Evolutionary conservation across 2,113 vertebrate genomes (phyloP).

Genomic region (Semicossyphus pulcher): DNA sequence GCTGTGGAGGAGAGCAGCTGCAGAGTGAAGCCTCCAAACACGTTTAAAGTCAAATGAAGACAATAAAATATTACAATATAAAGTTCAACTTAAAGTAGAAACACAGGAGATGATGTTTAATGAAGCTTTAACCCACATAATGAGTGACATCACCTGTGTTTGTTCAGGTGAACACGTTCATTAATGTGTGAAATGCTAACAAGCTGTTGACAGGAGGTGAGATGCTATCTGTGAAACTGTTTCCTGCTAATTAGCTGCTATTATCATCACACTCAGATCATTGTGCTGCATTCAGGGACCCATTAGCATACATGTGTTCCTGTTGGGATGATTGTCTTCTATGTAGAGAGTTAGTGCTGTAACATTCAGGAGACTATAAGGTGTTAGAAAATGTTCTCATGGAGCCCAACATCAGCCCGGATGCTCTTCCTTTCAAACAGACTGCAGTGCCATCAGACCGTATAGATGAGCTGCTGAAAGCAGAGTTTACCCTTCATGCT

Average conservation of each 20-base stretch:
- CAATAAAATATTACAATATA: no score
- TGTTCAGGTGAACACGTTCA: neutral
- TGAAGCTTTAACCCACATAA: no score
- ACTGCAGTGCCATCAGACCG: conserved; percentile 2
- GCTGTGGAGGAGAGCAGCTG: no score
- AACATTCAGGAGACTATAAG: neutral
- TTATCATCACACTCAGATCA: conserved; percentile 9
- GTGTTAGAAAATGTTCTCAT: neutral
- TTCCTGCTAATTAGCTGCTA: conserved; percentile 28
- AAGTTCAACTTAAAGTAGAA: no score
- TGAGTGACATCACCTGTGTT: neutral
- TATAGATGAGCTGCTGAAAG: conserved; percentile 22
- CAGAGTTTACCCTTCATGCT: conserved; percentile 23
- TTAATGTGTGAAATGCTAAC: conserved; percentile 26
- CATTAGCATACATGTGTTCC: conserved; percentile 21
- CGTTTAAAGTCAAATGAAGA: no score
- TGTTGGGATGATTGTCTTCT: no score
- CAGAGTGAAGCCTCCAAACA: no score
- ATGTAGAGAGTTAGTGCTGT: no score
- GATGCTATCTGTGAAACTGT: conserved; percentile 19
- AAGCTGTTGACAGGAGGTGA: conserved; percentile 18
- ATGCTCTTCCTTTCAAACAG: no score
- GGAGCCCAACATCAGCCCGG: neutral
- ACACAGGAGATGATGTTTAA: no score
- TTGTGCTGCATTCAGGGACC: neutral